Evolutionary conservation across 2,113 vertebrate species (phyloP).

Genomic region (Cricetomys ansorgei): DNA sequence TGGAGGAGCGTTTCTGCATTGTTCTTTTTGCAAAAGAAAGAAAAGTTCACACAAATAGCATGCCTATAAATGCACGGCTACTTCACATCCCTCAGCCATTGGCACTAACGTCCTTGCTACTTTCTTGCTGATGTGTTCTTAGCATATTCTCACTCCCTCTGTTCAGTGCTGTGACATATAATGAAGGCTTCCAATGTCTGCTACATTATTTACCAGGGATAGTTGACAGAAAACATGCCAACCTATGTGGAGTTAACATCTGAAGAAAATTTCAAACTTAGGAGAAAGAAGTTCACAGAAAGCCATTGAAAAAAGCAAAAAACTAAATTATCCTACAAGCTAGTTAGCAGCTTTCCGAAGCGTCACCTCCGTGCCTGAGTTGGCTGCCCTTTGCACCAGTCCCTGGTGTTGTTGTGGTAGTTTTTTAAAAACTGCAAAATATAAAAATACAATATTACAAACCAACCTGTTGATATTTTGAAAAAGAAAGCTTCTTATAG

Average conservation of each 20-base stretch:
- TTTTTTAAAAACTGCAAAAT: constrained; percentile 48
- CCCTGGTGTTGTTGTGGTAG: background rate
- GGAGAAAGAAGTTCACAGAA: background rate
- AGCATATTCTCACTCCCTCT: background rate
- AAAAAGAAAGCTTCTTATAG: constrained; percentile 43
- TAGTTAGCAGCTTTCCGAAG: constrained; percentile 9
- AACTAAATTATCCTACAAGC: background rate
- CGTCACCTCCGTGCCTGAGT: background rate
- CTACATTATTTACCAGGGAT: background rate
- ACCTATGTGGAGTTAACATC: background rate
- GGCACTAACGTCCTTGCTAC: background rate
- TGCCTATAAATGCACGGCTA: background rate
- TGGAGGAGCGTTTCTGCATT: background rate
- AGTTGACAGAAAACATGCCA: background rate
- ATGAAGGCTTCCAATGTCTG: background rate
- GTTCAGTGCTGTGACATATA: background rate
- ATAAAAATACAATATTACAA: constrained; percentile 59
- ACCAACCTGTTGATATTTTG: constrained; percentile 86
- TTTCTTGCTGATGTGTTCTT: background rate
- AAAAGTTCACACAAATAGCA: background rate
- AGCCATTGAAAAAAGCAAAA: background rate
- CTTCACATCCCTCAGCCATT: background rate
- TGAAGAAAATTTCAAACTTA: background rate
- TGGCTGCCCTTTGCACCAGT: background rate
- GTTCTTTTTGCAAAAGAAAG: background rate